phyloP scores from a whole-genome alignment of 1,140 invertebrate genomes.

The Dysdera silvatica region DNA sequence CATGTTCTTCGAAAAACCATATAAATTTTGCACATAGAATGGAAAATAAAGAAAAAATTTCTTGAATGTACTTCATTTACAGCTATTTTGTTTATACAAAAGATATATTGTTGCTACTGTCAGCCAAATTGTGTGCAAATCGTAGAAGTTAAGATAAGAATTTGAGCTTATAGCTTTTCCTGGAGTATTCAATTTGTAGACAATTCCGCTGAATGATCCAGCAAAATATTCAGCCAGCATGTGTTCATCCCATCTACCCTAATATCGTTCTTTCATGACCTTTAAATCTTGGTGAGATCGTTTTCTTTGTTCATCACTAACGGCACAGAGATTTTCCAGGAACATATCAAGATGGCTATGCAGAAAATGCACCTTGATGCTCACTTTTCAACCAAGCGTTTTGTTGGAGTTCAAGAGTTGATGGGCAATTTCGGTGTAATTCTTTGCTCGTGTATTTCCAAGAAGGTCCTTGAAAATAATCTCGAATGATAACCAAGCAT shows the following conservation, averaged over 20 bases:
- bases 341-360: slow-evolving; percentile 28
- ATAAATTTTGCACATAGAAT: no score
- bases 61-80: no score
- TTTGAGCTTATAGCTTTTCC: no score
- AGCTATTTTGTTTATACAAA: no score
- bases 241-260: slow-evolving; percentile 29
- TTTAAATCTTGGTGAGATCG: slow-evolving; percentile 42
- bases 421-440: slow-evolving; percentile 21
- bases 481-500: slow-evolving; percentile 26
- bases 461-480: slow-evolving; percentile 24
- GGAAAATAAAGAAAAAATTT: no score
- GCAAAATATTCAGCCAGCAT: slow-evolving; percentile 34
- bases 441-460: slow-evolving; percentile 15
- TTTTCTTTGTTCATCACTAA: slow-evolving; percentile 38
- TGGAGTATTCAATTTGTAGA: neutral
- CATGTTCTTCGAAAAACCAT: no score
- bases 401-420: neutral
- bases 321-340: slow-evolving; percentile 21
- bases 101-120: no score
- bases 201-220: no score
- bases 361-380: no score
- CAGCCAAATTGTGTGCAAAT: no score
- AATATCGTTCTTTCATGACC: slow-evolving; percentile 31
- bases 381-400: neutral
- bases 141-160: no score